These are phyloP conservation scores for Arnoldichthys spilopterus DNA, from an alignment of 2,797 vertebrate species.

Conservation along the genomic window DNA sequence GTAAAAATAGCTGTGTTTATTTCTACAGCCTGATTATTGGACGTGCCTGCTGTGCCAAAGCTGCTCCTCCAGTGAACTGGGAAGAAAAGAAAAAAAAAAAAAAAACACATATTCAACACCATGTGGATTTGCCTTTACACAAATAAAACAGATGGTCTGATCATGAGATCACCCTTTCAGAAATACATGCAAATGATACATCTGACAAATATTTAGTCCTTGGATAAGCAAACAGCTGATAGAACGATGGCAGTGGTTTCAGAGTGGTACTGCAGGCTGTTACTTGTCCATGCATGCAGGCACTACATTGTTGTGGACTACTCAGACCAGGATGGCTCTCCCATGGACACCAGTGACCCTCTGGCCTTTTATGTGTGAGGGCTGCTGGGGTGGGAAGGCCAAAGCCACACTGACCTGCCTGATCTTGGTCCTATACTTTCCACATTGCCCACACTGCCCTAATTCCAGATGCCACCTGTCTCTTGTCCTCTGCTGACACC, in stretches of 20 bases:
- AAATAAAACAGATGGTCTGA: conserved; percentile 55
- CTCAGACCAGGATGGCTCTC: conserved; percentile 45
- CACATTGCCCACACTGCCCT: conserved; percentile 25
- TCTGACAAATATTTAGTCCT: conserved; percentile 47
- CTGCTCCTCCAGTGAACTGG: conserved; percentile 40
- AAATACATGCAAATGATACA: conserved; percentile 49
- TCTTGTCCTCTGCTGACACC: conserved; percentile 6
- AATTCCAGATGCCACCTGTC: not conserved
- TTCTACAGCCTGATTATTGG: conserved; percentile 54
- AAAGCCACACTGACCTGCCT: conserved; percentile 45
- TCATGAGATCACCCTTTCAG: conserved; percentile 55
- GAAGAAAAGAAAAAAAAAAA: conserved; percentile 6
- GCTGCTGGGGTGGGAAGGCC: conserved; percentile 55
- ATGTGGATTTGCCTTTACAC: conserved; percentile 54
- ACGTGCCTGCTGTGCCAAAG: conserved; percentile 42
- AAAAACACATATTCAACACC: conserved; percentile 46
- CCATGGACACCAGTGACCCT: conserved; percentile 52
- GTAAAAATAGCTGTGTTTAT: conserved; percentile 63
- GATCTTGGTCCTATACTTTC: conserved; percentile 18
- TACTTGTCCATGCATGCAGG: conserved; percentile 67
- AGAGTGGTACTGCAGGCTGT: conserved; percentile 63
- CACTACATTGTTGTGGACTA: conserved; percentile 42
- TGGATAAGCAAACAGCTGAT: conserved; percentile 44
- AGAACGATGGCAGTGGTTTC: conserved; percentile 51
- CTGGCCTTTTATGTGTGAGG: conserved; percentile 51